Evolutionary conservation across 1,140 invertebrate species (phyloP).

Genomic region (Halictus rubicundus): DNA sequence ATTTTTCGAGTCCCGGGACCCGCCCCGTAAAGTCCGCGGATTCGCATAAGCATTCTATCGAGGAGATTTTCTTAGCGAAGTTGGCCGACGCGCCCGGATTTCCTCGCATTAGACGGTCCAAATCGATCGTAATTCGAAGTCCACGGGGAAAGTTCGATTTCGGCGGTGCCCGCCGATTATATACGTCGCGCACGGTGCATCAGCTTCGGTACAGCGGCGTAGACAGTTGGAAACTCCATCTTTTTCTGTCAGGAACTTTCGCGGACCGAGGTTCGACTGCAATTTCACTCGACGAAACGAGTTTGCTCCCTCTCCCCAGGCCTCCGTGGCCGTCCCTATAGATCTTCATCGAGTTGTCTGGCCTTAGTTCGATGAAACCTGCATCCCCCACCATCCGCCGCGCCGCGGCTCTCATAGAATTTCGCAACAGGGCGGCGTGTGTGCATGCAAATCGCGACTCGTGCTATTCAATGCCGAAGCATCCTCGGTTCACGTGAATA

Average conservation of each 20-base stretch:
- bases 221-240: constrained; percentile 39
- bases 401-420: background rate
- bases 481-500: constrained; percentile 17
- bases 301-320: constrained; percentile 4
- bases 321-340: constrained; percentile 13
- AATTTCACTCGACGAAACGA: constrained; percentile 34
- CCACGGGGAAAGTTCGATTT: background rate
- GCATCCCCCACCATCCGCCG: background rate
- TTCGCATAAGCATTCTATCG: too few species aligned
- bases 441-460: constrained; percentile 27
- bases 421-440: constrained; percentile 26
- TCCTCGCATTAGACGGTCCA: too few species aligned
- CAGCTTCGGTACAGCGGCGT: background rate
- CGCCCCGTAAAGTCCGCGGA: too few species aligned
- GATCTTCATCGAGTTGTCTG: constrained; percentile 39
- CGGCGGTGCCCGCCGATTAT: constrained; percentile 23
- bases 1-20: too few species aligned
- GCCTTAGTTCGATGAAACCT: constrained; percentile 20
- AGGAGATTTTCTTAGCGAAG: too few species aligned
- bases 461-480: constrained; percentile 17
- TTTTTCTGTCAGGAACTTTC: constrained; percentile 41
- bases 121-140: background rate
- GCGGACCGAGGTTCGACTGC: constrained; percentile 9
- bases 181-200: constrained; percentile 19
- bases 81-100: too few species aligned